phyloP scores from a whole-genome alignment of 1,140 invertebrate genomes.

The Heliconius eleuchia region DNA sequence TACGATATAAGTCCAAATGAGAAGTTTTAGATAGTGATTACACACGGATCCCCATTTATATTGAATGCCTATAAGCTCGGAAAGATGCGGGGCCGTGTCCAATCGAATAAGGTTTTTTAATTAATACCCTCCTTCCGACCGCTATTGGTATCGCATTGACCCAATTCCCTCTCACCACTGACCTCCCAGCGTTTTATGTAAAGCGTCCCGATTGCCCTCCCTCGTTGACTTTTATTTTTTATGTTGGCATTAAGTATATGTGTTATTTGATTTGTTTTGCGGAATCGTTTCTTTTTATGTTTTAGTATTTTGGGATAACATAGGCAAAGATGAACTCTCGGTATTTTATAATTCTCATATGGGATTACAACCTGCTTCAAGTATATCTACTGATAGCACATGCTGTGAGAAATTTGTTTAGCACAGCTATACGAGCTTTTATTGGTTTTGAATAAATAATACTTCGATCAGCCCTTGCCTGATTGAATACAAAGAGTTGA shows the following conservation, averaged over 20 bases:
- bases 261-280: constrained; percentile 1
- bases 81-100: constrained; percentile 18
- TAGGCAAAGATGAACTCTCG: background rate
- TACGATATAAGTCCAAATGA: background rate
- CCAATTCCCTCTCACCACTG: constrained; percentile 33
- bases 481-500: too few species aligned
- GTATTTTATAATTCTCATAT: background rate
- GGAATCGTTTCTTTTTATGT: background rate
- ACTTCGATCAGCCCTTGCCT: too few species aligned
- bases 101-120: constrained; percentile 39
- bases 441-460: too few species aligned
- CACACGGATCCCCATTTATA: constrained; percentile 7
- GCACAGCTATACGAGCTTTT: too few species aligned
- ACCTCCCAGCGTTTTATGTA: constrained; percentile 39
- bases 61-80: background rate
- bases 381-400: too few species aligned
- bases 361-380: background rate
- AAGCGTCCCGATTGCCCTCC: constrained; percentile 25
- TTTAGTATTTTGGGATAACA: background rate
- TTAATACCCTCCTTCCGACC: constrained; percentile 33
- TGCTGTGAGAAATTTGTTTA: too few species aligned
- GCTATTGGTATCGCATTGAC: constrained; percentile 45
- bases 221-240: constrained; percentile 29
- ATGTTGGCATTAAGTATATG: background rate
- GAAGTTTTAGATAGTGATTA: constrained; percentile 1